These are phyloP conservation scores for Elanoides forficatus DNA, from an alignment of 2,113 vertebrate genomes.

Conservation along the genomic window DNA sequence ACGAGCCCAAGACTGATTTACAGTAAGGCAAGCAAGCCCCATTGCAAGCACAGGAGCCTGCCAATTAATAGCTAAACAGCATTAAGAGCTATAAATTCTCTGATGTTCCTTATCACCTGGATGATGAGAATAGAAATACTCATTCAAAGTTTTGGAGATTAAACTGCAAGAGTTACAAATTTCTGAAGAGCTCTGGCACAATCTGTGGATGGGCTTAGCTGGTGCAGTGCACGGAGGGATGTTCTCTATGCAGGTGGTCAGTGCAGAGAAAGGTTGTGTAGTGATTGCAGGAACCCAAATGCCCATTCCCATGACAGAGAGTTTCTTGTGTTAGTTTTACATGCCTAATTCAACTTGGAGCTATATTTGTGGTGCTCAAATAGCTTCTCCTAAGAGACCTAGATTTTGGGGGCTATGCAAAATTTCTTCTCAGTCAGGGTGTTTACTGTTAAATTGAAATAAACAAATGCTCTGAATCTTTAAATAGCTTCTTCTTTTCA, in stretches of 20 bases:
- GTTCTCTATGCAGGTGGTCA: background rate
- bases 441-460: constrained; percentile 33
- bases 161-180: background rate
- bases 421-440: background rate
- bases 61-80: too few relatives aligned
- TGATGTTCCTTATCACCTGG: background rate
- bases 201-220: background rate
- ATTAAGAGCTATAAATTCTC: background rate
- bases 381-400: background rate
- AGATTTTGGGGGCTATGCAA: background rate
- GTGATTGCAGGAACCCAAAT: background rate
- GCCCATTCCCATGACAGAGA: background rate
- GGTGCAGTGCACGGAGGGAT: background rate
- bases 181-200: background rate
- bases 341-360: background rate
- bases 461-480: background rate
- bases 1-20: too few relatives aligned
- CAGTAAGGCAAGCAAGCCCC: too few relatives aligned
- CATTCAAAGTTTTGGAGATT: background rate
- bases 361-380: background rate
- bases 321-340: background rate
- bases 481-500: background rate
- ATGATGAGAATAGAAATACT: background rate
- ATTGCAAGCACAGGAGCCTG: too few relatives aligned
- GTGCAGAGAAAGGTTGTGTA: background rate